phyloP scores from a whole-genome alignment of 2,797 vertebrate species.

The Chanos chanos region DNA sequence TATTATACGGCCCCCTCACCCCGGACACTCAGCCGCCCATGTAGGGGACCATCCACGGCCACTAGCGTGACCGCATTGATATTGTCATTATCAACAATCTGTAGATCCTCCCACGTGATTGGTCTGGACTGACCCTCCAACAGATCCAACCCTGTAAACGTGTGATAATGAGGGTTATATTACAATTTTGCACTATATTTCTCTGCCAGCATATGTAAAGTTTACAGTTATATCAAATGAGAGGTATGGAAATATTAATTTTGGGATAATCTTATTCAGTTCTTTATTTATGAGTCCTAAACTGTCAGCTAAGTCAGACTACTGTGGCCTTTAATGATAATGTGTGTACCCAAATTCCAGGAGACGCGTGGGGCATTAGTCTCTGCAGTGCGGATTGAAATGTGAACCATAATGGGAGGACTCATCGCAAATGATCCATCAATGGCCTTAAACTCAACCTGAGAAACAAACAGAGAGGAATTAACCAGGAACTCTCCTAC shows the following conservation, averaged over 20 bases:
- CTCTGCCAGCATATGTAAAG: too few species aligned
- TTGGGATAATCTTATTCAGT: not conserved
- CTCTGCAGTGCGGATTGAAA: slow-evolving; percentile 71
- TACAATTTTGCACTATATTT: too few species aligned
- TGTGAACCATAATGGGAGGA: slow-evolving; percentile 63
- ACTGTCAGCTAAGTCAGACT: not conserved
- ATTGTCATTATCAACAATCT: slow-evolving; percentile 71
- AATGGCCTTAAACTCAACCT: slow-evolving; percentile 79
- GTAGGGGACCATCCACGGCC: slow-evolving; percentile 62
- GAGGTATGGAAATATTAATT: too few species aligned
- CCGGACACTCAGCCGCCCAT: slow-evolving; percentile 59
- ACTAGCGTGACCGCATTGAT: slow-evolving; percentile 61
- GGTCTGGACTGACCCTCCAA: slow-evolving; percentile 69
- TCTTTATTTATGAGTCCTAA: too few species aligned
- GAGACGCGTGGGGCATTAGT: slow-evolving; percentile 67
- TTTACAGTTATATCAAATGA: too few species aligned
- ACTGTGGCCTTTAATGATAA: not conserved
- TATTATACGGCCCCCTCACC: too few species aligned
- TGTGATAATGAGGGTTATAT: too few species aligned
- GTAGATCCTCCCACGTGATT: slow-evolving; percentile 65
- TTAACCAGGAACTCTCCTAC: not conserved
- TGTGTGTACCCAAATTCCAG: slow-evolving; percentile 65
- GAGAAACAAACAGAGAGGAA: slow-evolving; percentile 19
- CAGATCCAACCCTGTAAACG: slow-evolving; percentile 63
- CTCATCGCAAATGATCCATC: slow-evolving; percentile 65